Base-by-base conservation (phyloP, 2,888 invertebrate species). In the Harpagoxenus sublaevis region DNA sequence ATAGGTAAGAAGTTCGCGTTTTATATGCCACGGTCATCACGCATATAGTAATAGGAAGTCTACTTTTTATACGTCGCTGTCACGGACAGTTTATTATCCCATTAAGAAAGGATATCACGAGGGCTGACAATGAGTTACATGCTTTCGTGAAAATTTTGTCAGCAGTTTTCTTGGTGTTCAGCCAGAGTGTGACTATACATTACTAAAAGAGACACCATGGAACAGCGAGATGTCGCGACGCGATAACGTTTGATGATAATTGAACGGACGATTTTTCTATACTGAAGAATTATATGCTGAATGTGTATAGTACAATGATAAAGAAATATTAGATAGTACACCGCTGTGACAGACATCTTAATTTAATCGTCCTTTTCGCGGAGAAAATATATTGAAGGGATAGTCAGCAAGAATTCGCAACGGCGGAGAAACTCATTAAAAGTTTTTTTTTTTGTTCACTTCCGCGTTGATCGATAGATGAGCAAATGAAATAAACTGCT, bases 141-240 rank as follows among this genome's bases (percentile, higher is more conserved):
- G 84, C 84, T 62, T 81, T 78, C 63, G 57, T 51, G 83, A 78
- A 90, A 89, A 86, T 86, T 74, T 86, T 88, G 91, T 90, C 90
- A 89, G 91, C 91, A 86, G 86, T 89, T 91, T 89, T 84, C 86
- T 83, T 91, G 89, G 89, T 42, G 28, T 84, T 62, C 62, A 57
- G 88, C 88, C 91, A 91, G 82, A 81, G 57, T 79, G 77, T 84
- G 79, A 42, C 23, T 71, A 79, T 62, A 71, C 18, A 6, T 78
- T 77, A 78, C n/a, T 35, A 78, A 57, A 62, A 65, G 66, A 9
- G 28, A 53, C 55, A 63, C 60, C 65, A 79, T 60, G 71, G 73
- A n/a, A 45, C 8, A 8, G n/a, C 42, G 77, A 77, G 77, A 77
- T 78, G 55, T 55, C 77, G 66, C 77, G 71, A 71, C 66, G 39